Percentiles rank a stretch among this genome's conserved stretches.
Evolutionary conservation across 1,140 invertebrate genomes (phyloP).

Genomic region (Drosophila ironensis): DNA sequence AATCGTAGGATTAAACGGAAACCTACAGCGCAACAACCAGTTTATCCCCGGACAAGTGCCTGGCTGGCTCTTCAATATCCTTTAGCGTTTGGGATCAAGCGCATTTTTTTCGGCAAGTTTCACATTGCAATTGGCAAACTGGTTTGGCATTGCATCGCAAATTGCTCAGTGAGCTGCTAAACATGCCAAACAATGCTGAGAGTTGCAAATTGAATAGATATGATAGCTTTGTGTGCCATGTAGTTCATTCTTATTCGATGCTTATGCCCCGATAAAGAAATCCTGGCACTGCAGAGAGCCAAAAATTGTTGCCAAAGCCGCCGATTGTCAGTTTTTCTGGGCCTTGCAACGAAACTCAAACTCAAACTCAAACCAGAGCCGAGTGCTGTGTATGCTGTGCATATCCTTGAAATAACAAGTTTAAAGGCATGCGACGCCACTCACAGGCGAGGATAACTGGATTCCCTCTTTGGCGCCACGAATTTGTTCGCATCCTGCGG

Average conservation of each 20-base stretch:
- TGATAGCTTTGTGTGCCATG: constrained; percentile 21
- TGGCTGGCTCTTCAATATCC: not conserved
- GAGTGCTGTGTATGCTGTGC: constrained; percentile 45
- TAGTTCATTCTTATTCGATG: constrained; percentile 54
- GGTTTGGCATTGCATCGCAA: constrained; percentile 26
- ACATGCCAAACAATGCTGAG: constrained; percentile 68
- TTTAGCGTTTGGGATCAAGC: constrained; percentile 24
- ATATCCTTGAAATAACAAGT: constrained; percentile 78
- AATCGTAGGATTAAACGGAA: constrained; percentile 22
- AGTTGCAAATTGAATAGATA: constrained; percentile 77
- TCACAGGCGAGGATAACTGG: constrained; percentile 38
- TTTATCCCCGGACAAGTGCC: constrained; percentile 24
- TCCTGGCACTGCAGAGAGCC: constrained; percentile 64
- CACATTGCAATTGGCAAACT: constrained; percentile 46
- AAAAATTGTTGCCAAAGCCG: constrained; percentile 71
- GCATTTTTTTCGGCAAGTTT: constrained; percentile 29
- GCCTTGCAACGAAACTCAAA: constrained; percentile 8
- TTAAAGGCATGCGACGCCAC: constrained; percentile 71
- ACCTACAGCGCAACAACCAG: constrained; percentile 1
- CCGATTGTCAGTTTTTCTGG: constrained; percentile 46
- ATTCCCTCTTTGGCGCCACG: constrained; percentile 33
- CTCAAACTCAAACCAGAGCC: constrained; percentile 7
- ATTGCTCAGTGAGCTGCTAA: constrained; percentile 74
- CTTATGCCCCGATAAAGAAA: constrained; percentile 70
- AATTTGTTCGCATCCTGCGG: constrained; percentile 8